These are phyloP conservation scores for Macrophya annulata DNA, from an alignment of 2,888 invertebrate species.

Conservation along the genomic window DNA sequence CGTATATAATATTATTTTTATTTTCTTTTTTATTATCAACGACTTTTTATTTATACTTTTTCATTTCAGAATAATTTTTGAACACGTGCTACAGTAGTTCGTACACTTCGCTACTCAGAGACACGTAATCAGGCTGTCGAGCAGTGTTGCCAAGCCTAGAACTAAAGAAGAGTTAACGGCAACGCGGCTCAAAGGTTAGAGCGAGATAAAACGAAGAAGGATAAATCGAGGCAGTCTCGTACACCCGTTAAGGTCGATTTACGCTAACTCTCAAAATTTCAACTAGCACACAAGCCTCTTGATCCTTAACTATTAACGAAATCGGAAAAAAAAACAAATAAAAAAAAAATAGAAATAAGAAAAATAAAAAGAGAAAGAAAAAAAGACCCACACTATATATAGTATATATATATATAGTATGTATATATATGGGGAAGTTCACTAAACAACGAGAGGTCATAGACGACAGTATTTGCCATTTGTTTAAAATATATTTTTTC, in stretches of 20 bases:
- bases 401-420: no score
- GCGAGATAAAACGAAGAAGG: conserved; percentile 50
- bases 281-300: neutral
- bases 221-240: conserved; percentile 45
- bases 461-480: no score
- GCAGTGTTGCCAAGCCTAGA: conserved; percentile 43
- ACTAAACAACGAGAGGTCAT: no score
- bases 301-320: neutral
- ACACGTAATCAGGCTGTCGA: conserved; percentile 27
- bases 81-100: conserved; percentile 17
- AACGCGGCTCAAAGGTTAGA: conserved; percentile 48
- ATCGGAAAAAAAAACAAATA: neutral
- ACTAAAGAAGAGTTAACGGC: conserved; percentile 3
- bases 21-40: neutral
- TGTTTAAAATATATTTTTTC: no score
- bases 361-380: neutral
- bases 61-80: conserved; percentile 6
- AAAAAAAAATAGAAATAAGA: neutral
- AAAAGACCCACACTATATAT: neutral
- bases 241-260: conserved; percentile 35
- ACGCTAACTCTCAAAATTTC: conserved; percentile 26
- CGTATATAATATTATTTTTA: neutral
- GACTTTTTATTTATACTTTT: neutral
- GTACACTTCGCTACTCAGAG: conserved; percentile 37
- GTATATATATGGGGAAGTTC: no score